A percentile compares a stretch with the other conserved stretches of the same genome.
Conservation (phyloP, 92 coral and sea anemone genomes). For the Isaurus tuberculatus region DNA sequence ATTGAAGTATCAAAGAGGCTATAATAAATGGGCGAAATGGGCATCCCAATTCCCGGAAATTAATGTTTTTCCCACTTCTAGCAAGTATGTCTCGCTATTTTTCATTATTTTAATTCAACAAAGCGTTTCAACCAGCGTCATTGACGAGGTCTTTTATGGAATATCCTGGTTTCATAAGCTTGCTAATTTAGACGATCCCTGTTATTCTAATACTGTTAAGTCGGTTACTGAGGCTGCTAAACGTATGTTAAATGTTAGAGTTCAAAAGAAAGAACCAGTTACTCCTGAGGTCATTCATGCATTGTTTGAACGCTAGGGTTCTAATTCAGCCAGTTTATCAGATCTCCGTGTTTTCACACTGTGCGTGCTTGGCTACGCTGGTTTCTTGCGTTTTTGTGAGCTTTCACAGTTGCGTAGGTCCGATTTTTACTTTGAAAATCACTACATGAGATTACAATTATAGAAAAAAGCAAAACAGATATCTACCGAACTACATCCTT, state of each 20-base stretch:
- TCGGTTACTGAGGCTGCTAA: background rate
- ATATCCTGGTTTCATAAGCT: background rate
- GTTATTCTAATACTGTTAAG: background rate
- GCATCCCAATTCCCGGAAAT: background rate
- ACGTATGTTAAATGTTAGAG: background rate
- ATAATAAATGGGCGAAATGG: slow-evolving; percentile 2
- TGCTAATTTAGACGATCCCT: background rate
- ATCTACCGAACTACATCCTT: no score
- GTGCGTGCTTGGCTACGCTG: background rate
- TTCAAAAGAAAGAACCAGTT: background rate
- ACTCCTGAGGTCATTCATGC: background rate
- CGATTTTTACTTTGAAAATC: background rate
- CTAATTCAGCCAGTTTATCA: background rate
- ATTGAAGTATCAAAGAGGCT: background rate
- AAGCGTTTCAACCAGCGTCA: background rate
- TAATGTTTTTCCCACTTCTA: background rate
- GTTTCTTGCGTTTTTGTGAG: background rate
- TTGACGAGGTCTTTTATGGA: background rate
- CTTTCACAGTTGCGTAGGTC: background rate
- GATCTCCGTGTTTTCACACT: background rate
- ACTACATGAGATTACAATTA: background rate
- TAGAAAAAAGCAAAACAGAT: background rate
- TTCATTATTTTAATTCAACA: background rate
- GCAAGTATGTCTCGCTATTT: background rate
- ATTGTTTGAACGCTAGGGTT: background rate